Base-by-base conservation (phyloP, 1,140 invertebrate species). In the Drosophila hydei region DNA sequence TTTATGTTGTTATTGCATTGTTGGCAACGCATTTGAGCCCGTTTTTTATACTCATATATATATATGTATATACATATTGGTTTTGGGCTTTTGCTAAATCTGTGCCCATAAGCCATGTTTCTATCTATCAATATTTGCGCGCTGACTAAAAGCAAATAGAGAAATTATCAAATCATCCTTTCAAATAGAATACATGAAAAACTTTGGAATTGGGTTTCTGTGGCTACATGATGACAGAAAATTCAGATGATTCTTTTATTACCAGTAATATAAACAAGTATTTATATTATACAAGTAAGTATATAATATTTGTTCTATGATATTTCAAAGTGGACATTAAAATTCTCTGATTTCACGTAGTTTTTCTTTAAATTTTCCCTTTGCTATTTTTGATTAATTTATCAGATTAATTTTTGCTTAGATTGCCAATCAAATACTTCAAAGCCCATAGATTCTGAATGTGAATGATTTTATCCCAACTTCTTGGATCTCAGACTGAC, bases 101-200 rank as follows among this genome's bases (percentile, higher is more conserved):
- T 64, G 62, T 65, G 80, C 77, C 74, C 60, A 80, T 77, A 56
- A 77, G 70, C 81, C 77, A 69, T 77, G 81, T 72, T 81, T 85
- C 87, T 85, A 61, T 77, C 77, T 81, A 72, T 85, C 77, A 88
- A 88, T 85, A 85, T 85, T 85, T 85, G 63, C 38, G 38, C 63
- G 68, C 16, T n/a, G 62, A 30, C 61, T 47, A 56, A 48, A 68
- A 11, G 48, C 55, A 54, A 54, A 71, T 71, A 64, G 51, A 72
- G 65, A 74, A 80, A 80, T 83, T 71, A 64, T 33, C 30, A 48
- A 51, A 50, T 67, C 18, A 47, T 33, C 16, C 30, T 21, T 45
- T 45, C 9, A 12, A 38, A 38, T 25, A 11, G 8, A n/a, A 9
- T 8, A 7, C 8, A 18, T 12, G 11, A 19, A 30, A 45, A 59